A percentile compares a stretch with the other conserved stretches of the same genome.
These are phyloP conservation scores for Gonioctena quinquepunctata DNA, from an alignment of 1,140 invertebrate species.

Conservation along the genomic window DNA sequence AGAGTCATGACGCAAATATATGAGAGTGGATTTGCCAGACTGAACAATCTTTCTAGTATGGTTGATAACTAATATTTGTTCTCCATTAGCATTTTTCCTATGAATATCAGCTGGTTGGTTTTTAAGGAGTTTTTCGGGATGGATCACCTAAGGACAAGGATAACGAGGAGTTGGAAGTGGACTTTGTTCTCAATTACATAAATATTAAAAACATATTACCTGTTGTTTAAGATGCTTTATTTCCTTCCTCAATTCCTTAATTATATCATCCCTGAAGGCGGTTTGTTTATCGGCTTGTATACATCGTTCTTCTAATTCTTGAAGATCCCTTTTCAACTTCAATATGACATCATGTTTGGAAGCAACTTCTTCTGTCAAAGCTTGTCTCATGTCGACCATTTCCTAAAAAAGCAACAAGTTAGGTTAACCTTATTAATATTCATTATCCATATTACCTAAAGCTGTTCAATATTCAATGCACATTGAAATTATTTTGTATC, in stretches of 20 bases:
- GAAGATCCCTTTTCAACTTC: slow-evolving; percentile 53
- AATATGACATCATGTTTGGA: slow-evolving; percentile 58
- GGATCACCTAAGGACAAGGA: slow-evolving; percentile 16
- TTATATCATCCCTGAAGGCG: slow-evolving; percentile 61
- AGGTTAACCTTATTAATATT: slow-evolving; percentile 25
- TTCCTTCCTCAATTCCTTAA: slow-evolving; percentile 60
- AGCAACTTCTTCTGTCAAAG: slow-evolving; percentile 58
- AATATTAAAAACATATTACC: slow-evolving; percentile 32
- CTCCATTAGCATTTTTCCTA: background rate
- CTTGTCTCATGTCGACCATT: slow-evolving; percentile 55
- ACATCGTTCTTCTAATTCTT: slow-evolving; percentile 57
- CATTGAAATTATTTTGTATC: too few relatives aligned
- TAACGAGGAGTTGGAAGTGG: background rate
- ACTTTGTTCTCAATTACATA: background rate
- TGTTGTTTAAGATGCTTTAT: slow-evolving; percentile 52
- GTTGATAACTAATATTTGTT: slow-evolving; percentile 30
- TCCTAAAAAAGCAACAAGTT: slow-evolving; percentile 41
- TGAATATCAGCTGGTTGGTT: background rate
- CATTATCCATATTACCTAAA: background rate
- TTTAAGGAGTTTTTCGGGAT: slow-evolving; percentile 27
- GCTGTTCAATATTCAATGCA: too few relatives aligned
- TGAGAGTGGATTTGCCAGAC: slow-evolving; percentile 29
- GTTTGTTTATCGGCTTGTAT: slow-evolving; percentile 56
- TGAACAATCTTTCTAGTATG: slow-evolving; percentile 30
- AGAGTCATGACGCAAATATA: slow-evolving; percentile 30